Percentiles rank a stretch among this genome's conserved stretches.
Conservation (phyloP, 2,888 invertebrate genomes). For the Pachliopta kotzebuea region DNA sequence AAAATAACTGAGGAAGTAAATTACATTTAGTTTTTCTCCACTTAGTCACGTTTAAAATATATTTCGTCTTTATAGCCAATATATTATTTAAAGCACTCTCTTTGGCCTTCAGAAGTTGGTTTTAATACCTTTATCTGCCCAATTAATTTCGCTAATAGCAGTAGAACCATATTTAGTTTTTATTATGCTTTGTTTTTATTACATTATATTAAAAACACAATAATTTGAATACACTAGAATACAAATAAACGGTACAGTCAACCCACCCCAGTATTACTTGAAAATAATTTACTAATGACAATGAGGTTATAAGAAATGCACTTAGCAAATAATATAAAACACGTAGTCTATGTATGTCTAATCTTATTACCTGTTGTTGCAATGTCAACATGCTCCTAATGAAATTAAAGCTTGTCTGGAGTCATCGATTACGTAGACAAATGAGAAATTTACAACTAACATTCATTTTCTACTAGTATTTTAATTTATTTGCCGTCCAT, state of each 20-base stretch:
- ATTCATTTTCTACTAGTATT: no score
- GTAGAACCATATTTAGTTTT: not conserved
- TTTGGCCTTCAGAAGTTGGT: slow-evolving; percentile 9
- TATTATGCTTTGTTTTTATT: not conserved
- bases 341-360: not conserved
- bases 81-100: slow-evolving; percentile 21
- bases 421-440: no score
- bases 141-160: slow-evolving; percentile 8
- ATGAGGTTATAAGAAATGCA: not conserved
- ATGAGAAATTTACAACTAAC: no score
- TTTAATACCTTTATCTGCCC: slow-evolving; percentile 3
- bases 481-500: no score
- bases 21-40: slow-evolving; percentile 10
- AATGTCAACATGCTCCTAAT: not conserved
- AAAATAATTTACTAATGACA: not conserved
- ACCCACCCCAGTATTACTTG: not conserved
- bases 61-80: slow-evolving; percentile 21
- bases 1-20: not conserved
- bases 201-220: not conserved
- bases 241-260: not conserved
- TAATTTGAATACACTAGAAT: not conserved
- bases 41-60: slow-evolving; percentile 12
- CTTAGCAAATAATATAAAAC: not conserved
- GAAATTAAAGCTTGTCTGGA: not conserved
- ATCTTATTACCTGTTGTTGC: not conserved